Base-by-base conservation (phyloP, 2,888 invertebrate species). In the Melanotus villosus region DNA sequence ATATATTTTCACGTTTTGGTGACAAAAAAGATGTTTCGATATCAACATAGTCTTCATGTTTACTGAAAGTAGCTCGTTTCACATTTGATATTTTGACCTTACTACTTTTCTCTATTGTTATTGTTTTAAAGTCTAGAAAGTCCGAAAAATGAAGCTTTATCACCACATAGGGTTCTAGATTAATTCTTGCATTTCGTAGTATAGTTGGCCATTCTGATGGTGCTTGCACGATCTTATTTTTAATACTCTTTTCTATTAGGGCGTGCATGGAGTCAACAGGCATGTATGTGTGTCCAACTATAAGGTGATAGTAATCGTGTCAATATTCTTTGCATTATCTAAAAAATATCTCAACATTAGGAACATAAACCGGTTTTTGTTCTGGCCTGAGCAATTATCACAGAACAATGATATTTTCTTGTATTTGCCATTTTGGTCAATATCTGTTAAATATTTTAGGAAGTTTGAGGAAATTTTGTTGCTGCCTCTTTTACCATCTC, bases 281-380 rank as follows among this genome's bases (percentile, higher is more conserved):
- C 80, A 80, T 80, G 43, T 78, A 76, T 16, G 78, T 78, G 21
- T 80, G 80, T 2, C 80, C 80, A 1, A 78, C 72, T n/a, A 80
- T 56, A 72, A 80, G 45, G 77, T 79, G 1, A 81, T 72, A 65
- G 74, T 76, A 18, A 80, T 75, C 18, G 47, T 57, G 52, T 72
- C 26, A 26, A 79, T 30, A 66, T 71, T 73, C 34, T 50, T 68
- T 12, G 73, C 72, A 26, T 54, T 56, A 32, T 71, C 30, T 14
- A 79, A 14, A 41, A 59, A 75, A 73, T 57, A 66, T 30, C 47
- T 73, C 63, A 66, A n/a, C n/a, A n/a, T 71, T 32, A 34, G 18
- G 30, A 70, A 41, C 16, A 75, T 47, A 59, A 47, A 62, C 30
- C 50, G 54, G 47, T 73, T 75, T 50, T 74, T 73, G 19, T 74